Percentiles rank a stretch among this genome's conserved stretches.
phyloP scores from a whole-genome alignment of 2,888 invertebrate species.

The Diplazon laetatorius region DNA sequence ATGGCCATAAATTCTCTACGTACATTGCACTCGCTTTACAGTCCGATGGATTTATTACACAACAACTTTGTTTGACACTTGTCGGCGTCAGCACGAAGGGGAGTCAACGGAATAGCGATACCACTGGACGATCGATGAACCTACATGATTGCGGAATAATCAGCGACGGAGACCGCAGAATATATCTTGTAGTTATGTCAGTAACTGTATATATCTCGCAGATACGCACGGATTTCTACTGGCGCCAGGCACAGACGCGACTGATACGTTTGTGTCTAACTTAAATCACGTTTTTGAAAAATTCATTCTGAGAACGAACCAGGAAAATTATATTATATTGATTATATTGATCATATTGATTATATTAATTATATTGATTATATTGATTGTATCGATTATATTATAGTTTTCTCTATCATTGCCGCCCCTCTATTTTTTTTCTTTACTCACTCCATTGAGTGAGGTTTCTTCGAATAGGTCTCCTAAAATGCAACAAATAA shows the following conservation, averaged over 20 bases:
- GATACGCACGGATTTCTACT: constrained; percentile 7
- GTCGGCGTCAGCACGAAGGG: neutral
- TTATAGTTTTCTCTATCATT: too few species aligned
- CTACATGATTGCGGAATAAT: constrained; percentile 31
- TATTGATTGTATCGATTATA: too few species aligned
- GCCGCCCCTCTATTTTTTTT: too few species aligned
- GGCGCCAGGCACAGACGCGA: constrained; percentile 27
- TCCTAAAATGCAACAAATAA: too few species aligned
- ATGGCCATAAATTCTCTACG: constrained; percentile 4
- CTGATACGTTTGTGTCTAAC: neutral
- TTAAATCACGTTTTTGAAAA: neutral
- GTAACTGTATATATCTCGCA: too few species aligned
- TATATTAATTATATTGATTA: too few species aligned
- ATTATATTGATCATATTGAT: too few species aligned
- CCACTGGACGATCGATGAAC: constrained; percentile 12
- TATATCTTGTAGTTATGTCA: constrained; percentile 17
- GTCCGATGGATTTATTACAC: neutral
- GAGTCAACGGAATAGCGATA: neutral
- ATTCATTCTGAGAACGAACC: neutral
- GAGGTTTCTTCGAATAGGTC: too few species aligned
- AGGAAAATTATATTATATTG: neutral
- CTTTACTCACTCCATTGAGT: too few species aligned
- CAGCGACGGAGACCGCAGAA: constrained; percentile 4
- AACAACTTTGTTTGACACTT: neutral
- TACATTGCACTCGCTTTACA: constrained; percentile 4